Percentiles rank a stretch among this genome's conserved stretches.
phyloP scores from a whole-genome alignment of 2,888 invertebrate genomes.

The Hydriomena furcata region DNA sequence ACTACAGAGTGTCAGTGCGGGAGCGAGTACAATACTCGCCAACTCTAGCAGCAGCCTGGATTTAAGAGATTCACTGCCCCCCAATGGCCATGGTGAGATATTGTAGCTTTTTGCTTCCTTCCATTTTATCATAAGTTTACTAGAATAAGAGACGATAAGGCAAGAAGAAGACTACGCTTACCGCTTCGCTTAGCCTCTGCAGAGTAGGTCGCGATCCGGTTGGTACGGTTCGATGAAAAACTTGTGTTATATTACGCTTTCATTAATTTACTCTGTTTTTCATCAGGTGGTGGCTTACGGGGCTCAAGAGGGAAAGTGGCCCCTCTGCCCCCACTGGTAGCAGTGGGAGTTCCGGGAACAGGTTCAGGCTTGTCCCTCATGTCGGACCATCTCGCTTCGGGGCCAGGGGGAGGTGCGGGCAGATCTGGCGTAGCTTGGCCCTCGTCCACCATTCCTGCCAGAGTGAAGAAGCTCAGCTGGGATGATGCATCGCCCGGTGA shows the following conservation, averaged over 20 bases:
- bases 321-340: constrained; percentile 52
- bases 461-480: constrained; percentile 90
- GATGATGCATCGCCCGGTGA: constrained; percentile 44
- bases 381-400: constrained; percentile 63
- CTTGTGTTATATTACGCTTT: no score
- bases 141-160: no score
- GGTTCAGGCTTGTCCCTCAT: constrained; percentile 56
- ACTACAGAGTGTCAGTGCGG: constrained; percentile 81
- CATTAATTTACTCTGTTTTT: not conserved
- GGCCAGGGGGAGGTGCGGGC: constrained; percentile 48
- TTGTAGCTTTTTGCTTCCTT: no score
- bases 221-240: not conserved
- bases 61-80: constrained; percentile 39
- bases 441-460: constrained; percentile 85
- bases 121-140: no score
- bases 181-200: no score
- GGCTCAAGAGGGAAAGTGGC: constrained; percentile 57
- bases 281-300: constrained; percentile 18
- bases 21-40: constrained; percentile 84
- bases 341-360: constrained; percentile 50
- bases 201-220: no score
- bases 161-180: no score
- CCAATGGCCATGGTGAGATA: constrained; percentile 14
- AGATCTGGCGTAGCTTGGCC: constrained; percentile 86
- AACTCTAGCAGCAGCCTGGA: constrained; percentile 76